Conservation (phyloP, 1,140 invertebrate species). For the Fopius arisanus region DNA sequence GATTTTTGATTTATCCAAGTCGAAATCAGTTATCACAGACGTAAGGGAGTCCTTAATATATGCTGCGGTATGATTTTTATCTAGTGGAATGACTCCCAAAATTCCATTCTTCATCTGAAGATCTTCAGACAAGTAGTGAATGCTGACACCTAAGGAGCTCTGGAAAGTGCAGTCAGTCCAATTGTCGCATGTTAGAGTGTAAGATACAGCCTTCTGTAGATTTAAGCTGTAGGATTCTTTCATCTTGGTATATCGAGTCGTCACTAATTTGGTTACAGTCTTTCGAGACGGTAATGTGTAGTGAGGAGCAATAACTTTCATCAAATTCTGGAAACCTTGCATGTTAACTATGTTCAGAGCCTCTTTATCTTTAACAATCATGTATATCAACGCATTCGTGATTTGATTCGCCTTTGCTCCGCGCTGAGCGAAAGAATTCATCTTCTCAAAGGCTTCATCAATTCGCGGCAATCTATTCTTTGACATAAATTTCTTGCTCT, state of each 20-base stretch:
- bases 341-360: conserved; percentile 56
- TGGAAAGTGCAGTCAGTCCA: conserved; percentile 46
- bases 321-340: conserved; percentile 53
- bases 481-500: background rate
- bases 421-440: background rate
- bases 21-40: conserved; percentile 50
- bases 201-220: conserved; percentile 28
- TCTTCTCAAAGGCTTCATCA: background rate
- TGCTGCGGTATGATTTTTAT: conserved; percentile 39
- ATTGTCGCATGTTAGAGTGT: conserved; percentile 48
- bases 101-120: conserved; percentile 29
- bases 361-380: conserved; percentile 55
- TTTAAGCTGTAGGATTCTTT: conserved; percentile 38
- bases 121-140: conserved; percentile 35
- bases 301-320: conserved; percentile 52
- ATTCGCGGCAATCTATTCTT: background rate
- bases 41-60: conserved; percentile 42
- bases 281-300: conserved; percentile 54
- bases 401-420: conserved; percentile 17
- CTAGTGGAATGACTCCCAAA: conserved; percentile 35
- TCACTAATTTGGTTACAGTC: conserved; percentile 44
- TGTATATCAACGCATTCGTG: conserved; percentile 43
- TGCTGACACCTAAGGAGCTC: conserved; percentile 49
- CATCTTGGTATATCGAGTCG: conserved; percentile 19
- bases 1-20: conserved; percentile 51